phyloP scores from a whole-genome alignment of 2,888 invertebrate species.

The Ellobium chinense region DNA sequence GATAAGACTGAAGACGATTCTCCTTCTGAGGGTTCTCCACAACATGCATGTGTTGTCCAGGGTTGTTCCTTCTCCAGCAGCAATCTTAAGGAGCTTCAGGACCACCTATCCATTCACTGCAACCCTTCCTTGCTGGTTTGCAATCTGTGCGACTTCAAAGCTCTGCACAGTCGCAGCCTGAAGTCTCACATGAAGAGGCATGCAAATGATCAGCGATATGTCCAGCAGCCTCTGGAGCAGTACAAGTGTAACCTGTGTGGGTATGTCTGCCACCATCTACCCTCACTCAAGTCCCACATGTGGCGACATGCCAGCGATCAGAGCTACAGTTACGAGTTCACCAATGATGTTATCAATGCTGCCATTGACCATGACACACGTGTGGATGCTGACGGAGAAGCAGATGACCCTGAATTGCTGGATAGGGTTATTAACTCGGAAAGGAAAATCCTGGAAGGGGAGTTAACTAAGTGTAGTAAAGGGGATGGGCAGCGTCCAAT shows the following conservation, averaged over 20 bases:
- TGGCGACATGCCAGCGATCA: constrained; percentile 77
- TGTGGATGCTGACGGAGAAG: constrained; percentile 54
- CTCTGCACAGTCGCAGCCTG: constrained; percentile 73
- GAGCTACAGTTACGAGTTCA: constrained; percentile 76
- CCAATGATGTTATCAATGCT: constrained; percentile 77
- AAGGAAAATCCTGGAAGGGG: constrained; percentile 53
- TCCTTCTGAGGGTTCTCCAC: background rate
- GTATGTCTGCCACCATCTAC: constrained; percentile 78
- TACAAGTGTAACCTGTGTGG: constrained; percentile 78
- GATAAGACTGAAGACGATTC: background rate
- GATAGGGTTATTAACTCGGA: constrained; percentile 54
- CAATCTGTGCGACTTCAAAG: constrained; percentile 75
- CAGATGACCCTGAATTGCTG: constrained; percentile 54
- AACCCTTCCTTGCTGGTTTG: constrained; percentile 59
- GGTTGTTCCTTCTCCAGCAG: constrained; percentile 40
- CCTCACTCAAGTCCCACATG: constrained; percentile 78
- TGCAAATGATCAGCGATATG: constrained; percentile 76
- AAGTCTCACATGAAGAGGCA: constrained; percentile 79
- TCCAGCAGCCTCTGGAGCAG: constrained; percentile 77
- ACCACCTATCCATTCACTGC: constrained; percentile 44
- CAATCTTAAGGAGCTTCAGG: constrained; percentile 41
- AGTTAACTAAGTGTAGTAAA: constrained; percentile 46
- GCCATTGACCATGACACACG: constrained; percentile 75
- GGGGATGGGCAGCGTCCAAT: constrained; percentile 53
- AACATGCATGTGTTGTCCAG: constrained; percentile 37